phyloP scores from a whole-genome alignment of 2,113 vertebrate species.

The Apistogramma diplotaenia region DNA sequence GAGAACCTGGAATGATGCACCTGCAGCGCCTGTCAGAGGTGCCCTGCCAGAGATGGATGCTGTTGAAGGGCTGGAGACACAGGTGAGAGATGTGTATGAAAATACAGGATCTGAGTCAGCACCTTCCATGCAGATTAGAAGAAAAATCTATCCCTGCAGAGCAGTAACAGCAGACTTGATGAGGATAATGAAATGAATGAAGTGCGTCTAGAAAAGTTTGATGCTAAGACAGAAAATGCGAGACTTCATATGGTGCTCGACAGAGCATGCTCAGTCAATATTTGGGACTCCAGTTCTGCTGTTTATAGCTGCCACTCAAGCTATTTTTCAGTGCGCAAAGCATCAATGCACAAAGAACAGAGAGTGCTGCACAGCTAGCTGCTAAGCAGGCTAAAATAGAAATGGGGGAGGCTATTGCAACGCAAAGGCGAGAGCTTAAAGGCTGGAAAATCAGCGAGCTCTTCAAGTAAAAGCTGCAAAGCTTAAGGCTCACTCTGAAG shows the following conservation, averaged over 20 bases:
- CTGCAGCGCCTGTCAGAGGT: no score
- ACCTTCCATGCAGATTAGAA: neutral
- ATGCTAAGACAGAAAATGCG: constrained; percentile 26
- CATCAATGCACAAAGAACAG: constrained; percentile 19
- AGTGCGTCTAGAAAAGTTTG: constrained; percentile 27
- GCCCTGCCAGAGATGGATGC: neutral
- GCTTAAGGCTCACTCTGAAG: constrained; percentile 26
- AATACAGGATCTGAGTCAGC: neutral
- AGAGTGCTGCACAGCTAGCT: constrained; percentile 14
- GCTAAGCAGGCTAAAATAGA: constrained; percentile 20
- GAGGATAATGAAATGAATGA: constrained; percentile 33
- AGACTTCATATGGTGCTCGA: constrained; percentile 5
- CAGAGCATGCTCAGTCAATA: constrained; percentile 27
- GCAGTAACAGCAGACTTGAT: neutral
- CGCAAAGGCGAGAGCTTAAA: constrained; percentile 37
- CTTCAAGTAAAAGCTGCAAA: constrained; percentile 32
- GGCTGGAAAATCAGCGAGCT: constrained; percentile 33
- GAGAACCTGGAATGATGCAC: no score
- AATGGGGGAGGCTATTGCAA: constrained; percentile 21
- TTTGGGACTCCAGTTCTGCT: neutral
- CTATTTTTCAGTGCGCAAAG: neutral
- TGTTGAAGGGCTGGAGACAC: neutral
- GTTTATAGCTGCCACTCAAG: neutral
- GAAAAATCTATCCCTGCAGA: neutral
- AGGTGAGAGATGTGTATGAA: neutral